Evolutionary conservation across 64 coral and sea anemone species (phyloP), one percentile per base, ranked within the genome.

Genomic region (Dendronephthya gigantea): DNA sequence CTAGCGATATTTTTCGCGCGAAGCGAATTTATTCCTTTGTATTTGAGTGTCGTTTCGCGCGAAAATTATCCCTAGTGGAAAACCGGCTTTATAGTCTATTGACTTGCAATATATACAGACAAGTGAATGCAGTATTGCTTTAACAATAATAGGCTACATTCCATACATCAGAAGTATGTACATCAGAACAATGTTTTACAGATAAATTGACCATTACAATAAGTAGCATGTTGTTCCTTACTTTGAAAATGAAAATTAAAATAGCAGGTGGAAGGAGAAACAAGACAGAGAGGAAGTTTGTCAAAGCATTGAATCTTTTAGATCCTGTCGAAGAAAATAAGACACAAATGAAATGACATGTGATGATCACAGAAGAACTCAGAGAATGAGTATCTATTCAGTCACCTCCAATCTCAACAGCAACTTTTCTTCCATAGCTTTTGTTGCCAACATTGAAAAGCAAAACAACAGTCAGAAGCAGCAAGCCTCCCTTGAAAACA

Each of bases 381-480:
- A n/a, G 23, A 6, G 23, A n/a, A 58, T 4, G 35, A 56, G 39
- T 1, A n/a, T n/a, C n/a, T 14, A 55, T 58, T 12, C 32, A 52
- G 39, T 22, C 75, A 97, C 94, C 94, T 93, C 94, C 94, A 91
- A 97, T 89, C 81, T 97, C 94, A 40, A 92, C 94, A 40, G 94
- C 94, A 84, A 97, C 82, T 48, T 92, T 97, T 89, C 94, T 97
- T 88, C 91, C 90, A 84, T 93, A 86, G 83, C 90, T 93, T 52
- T 90, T 90, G 79, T 97, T 92, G 86, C 89, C 94, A 55, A 97
- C 92, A 87, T 93, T 97, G 23, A 83, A 89, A 30, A 97, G 45
- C 35, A 97, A 79, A 70, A 88, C 88, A 23, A 97, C 47, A 2
- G 90, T 11, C 22, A 97, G 81, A 66, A 97, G 88, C 49, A 97